These are phyloP conservation scores for Ochotona princeps DNA, from an alignment of 2,113 vertebrate species.

Conservation along the genomic window DNA sequence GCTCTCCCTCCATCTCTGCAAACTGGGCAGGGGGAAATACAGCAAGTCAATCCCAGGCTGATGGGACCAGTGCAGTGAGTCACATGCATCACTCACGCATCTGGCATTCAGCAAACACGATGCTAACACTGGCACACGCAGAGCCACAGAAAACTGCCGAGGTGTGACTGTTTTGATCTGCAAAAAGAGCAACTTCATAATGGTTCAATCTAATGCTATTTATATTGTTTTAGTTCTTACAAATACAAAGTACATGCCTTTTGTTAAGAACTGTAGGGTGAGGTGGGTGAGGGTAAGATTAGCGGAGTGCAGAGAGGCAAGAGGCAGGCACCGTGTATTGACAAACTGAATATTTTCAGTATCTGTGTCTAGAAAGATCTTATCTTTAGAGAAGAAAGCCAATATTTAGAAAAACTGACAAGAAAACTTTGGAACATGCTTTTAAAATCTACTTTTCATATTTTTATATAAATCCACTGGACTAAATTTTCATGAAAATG, in stretches of 20 bases:
- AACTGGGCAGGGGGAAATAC: background rate
- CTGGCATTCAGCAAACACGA: background rate
- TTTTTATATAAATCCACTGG: conserved; percentile 49
- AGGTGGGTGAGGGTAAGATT: background rate
- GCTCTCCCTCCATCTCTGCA: background rate
- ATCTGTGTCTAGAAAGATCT: background rate
- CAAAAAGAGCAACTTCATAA: conserved; percentile 7
- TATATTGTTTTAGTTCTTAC: background rate
- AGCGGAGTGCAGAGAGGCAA: background rate
- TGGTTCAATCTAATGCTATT: background rate
- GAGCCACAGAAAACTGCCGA: background rate
- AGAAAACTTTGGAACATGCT: conserved; percentile 28
- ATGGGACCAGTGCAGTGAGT: background rate
- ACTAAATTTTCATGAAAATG: conserved; percentile 64
- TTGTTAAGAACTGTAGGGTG: background rate
- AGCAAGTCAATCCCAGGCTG: background rate
- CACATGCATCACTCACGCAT: background rate
- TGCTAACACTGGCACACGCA: background rate
- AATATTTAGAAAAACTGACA: conserved; percentile 54
- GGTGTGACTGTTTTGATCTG: background rate
- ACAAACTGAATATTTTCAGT: conserved; percentile 7
- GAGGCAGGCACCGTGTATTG: background rate
- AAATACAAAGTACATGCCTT: background rate
- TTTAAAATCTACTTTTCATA: conserved; percentile 60
- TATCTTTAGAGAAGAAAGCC: background rate